phyloP scores from a whole-genome alignment of 1,140 invertebrate genomes.

The Acromyrmex heyeri region DNA sequence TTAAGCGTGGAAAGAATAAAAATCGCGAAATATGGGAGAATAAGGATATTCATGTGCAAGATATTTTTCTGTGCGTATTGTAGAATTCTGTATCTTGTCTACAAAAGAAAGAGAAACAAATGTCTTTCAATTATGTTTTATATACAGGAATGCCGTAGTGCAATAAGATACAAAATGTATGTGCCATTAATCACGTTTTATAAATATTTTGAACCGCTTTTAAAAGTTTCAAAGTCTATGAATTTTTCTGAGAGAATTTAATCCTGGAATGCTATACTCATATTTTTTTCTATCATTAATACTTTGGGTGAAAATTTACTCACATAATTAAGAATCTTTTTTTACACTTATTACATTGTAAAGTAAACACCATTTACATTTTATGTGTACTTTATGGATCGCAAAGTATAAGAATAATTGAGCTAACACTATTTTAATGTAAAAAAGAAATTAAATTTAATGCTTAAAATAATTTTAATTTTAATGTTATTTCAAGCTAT shows the following conservation, averaged over 20 bases:
- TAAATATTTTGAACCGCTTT: conserved; percentile 1
- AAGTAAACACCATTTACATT: too few species aligned
- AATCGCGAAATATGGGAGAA: conserved; percentile 47
- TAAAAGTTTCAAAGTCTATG: background rate
- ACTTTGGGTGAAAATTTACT: too few species aligned
- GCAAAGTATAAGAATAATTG: too few species aligned
- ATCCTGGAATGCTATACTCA: too few species aligned
- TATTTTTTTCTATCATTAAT: too few species aligned
- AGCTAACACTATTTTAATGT: too few species aligned
- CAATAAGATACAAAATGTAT: background rate
- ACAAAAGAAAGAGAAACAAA: conserved; percentile 9
- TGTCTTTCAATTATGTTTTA: conserved; percentile 3
- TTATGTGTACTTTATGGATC: too few species aligned
- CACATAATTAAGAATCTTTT: too few species aligned
- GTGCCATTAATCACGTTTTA: background rate
- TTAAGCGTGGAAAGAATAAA: conserved; percentile 57
- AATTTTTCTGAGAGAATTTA: background rate
- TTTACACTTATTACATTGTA: too few species aligned
- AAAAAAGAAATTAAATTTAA: too few species aligned
- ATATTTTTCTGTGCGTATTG: conserved; percentile 36
- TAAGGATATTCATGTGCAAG: conserved; percentile 24
- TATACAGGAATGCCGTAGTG: background rate
- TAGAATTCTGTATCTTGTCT: conserved; percentile 33
- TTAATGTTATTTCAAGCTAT: too few species aligned
- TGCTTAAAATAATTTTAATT: too few species aligned